phyloP scores from a whole-genome alignment of 37 sponge, comb jelly and placozoan species.

The Spongia lamella region DNA sequence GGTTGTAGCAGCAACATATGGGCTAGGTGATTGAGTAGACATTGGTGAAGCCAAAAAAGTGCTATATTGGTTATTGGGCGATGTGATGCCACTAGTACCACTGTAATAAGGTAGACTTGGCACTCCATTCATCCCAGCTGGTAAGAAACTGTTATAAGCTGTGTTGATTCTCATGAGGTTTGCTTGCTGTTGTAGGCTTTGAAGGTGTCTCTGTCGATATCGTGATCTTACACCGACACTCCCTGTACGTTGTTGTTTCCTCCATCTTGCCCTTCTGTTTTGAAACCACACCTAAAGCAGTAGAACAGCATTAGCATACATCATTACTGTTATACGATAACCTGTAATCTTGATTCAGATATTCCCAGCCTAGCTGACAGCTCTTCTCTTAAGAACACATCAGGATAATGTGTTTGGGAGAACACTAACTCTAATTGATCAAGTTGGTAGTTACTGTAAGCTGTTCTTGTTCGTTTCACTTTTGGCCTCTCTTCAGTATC shows the following conservation, averaged over 20 bases:
- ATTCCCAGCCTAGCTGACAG: slow-evolving; percentile 53
- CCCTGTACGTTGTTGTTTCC: slow-evolving; percentile 77
- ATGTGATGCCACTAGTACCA: too few relatives aligned
- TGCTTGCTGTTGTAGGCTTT: slow-evolving; percentile 32
- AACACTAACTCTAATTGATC: slow-evolving; percentile 70
- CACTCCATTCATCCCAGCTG: too few relatives aligned
- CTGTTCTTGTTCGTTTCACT: slow-evolving; percentile 65
- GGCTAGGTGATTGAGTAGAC: too few relatives aligned
- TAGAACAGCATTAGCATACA: neutral
- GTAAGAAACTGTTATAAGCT: too few relatives aligned
- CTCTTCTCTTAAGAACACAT: slow-evolving; percentile 66
- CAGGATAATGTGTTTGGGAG: slow-evolving; percentile 67
- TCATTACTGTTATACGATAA: neutral
- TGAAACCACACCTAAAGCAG: slow-evolving; percentile 70
- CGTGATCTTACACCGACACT: slow-evolving; percentile 56
- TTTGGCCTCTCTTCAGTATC: slow-evolving; percentile 37
- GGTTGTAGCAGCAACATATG: too few relatives aligned
- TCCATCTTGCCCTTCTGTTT: slow-evolving; percentile 62
- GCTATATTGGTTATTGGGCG: too few relatives aligned
- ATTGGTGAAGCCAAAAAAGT: too few relatives aligned
- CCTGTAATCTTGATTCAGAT: slow-evolving; percentile 66
- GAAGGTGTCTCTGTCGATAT: slow-evolving; percentile 45
- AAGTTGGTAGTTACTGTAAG: slow-evolving; percentile 55
- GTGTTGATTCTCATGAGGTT: too few relatives aligned
- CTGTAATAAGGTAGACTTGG: too few relatives aligned